Evolutionary conservation across 2,797 vertebrate species (phyloP), one percentile per base, ranked within the genome.

Genomic region (Parotocinclus haroldoi): DNA sequence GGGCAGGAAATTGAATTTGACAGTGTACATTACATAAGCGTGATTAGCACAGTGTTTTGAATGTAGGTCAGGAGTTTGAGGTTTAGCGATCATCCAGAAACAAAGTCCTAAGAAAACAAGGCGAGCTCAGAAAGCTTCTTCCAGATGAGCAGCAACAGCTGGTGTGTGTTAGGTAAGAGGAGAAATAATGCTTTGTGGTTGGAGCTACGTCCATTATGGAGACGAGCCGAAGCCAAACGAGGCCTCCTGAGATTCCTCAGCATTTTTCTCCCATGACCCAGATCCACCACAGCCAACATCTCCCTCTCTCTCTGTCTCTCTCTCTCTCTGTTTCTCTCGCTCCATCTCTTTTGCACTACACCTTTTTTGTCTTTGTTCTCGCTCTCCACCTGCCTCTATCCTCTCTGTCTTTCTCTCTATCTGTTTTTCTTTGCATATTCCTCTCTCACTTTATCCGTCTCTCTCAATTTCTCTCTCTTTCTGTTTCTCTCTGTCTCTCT

Each of bases 241-340:
- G 39, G 68, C 68, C 68, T 64, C 61, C 55, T 56, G 61, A 71
- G 68, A 54, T 64, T 54, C 54, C 46, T 70, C 59, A 50, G 57
- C 37, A 36, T 50, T 64, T 71, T 58, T 64, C 68, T 71, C 68
- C 61, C 68, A 64, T 71, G 68, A 71, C 68, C 68, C 48, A 70
- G 63, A 57, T 66, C 63, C 64, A 44, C 45, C 52, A 16, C 63
- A 38, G 40, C 27, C 44, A 11, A 27, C 9, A 17, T 17, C 42
- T n/a, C 19, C n/a, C 44, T 19, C 11, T 38, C 51, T 55, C 18
- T 40, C 53, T 58, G 45, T 58, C 53, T 56, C 53, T 40, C 46
- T 58, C 9, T 52, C 48, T 52, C 36, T 54, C 48, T 18, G 16
- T 52, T 11, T 71, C 52, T 18, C 36, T 36, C 9, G 7, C 60